Percentiles rank a stretch among this genome's conserved stretches.
Conservation (phyloP, 2,113 vertebrate genomes). For the Bos indicus region DNA sequence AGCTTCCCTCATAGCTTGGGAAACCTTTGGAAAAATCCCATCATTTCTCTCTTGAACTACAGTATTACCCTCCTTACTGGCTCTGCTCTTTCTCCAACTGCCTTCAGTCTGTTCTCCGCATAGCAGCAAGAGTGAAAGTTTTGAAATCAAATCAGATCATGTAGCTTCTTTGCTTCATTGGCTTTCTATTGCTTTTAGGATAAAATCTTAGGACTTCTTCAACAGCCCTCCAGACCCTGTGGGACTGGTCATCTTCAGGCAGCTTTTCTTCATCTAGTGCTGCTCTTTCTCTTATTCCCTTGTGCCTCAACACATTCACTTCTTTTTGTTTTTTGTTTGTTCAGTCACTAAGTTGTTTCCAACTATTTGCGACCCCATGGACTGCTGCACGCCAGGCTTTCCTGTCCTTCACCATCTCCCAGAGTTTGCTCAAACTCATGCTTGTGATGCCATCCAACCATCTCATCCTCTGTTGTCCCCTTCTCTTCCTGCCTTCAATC, state of each 20-base stretch:
- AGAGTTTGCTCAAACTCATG: neutral
- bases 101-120: slow-evolving; percentile 1
- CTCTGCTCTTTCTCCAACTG: neutral
- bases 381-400: neutral
- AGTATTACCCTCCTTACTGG: neutral
- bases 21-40: neutral
- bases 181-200: slow-evolving; percentile 23
- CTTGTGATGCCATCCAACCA: neutral
- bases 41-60: neutral
- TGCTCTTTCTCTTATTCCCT: neutral
- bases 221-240: neutral
- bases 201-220: neutral
- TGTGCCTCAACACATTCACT: neutral
- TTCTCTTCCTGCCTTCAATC: neutral
- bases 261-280: neutral
- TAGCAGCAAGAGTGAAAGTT: neutral
- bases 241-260: neutral
- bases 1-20: neutral
- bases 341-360: neutral
- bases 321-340: neutral
- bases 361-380: neutral
- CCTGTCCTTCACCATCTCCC: neutral
- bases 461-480: neutral
- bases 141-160: slow-evolving; percentile 33
- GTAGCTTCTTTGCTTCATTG: neutral